Evolutionary conservation across 2,113 vertebrate species (phyloP), one percentile per base, ranked within the genome.

Genomic region (Tragelaphus scriptus): DNA sequence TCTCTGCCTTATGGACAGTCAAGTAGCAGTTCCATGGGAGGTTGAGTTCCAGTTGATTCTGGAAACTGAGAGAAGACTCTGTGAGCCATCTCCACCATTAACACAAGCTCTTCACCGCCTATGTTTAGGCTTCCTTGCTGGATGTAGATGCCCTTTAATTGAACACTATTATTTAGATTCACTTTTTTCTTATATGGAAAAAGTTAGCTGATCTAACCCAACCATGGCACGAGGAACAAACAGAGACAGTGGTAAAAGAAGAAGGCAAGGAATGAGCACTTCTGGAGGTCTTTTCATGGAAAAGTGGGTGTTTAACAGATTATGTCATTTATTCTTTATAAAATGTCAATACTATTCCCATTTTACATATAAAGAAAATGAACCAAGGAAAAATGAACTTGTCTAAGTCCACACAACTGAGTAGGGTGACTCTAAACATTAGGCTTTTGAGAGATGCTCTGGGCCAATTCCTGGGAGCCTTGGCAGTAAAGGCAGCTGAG

Each of bases 41-140:
- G 16, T 23, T 36, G 32, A 7, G 7, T 58, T 65, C 23, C 25
- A 5, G 28, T 16, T 68, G 26, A 17, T 63, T 59, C 65, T 26
- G n/a, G 61, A 88, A 56, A 21, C 6, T 28, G 23, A 36, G 44
- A 79, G 44, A 23, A 4, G 6, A 44, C 47, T 28, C 13, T 25
- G 3, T 3, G 26, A 51, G 58, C 36, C 11, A 1, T 9, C 23
- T 30, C 3, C 6, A 61, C 16, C 9, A 32, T 15, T 19, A n/a
- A 0, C 13, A 26, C 0, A 12, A 5, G 0, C 55, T 61, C 10
- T 7, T 68, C 55, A 21, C 36, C 2, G 7, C 14, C 23, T 30
- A n/a, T 32, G 4, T 25, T 16, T 21, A 13, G 0, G 0, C 11
- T 80, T 63, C 28, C 17, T 49, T 56, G 30, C 49, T 40, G 53